Evolutionary conservation across 2,888 invertebrate genomes (phyloP).

Genomic region (Melanostoma scalare): DNA sequence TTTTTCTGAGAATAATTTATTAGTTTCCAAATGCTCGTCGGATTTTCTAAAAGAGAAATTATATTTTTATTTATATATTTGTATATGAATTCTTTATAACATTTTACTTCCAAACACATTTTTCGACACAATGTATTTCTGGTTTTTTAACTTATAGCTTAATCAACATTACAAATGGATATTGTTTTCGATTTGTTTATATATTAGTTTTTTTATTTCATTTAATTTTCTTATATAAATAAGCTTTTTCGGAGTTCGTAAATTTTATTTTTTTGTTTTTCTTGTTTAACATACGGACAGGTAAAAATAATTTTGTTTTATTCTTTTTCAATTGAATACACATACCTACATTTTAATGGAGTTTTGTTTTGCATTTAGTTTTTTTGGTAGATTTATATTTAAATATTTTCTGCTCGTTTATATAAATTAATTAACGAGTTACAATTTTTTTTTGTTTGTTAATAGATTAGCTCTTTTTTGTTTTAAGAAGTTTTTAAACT

Average conservation of each 20-base stretch:
- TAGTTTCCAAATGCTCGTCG: slow-evolving; percentile 52
- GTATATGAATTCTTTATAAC: slow-evolving; percentile 58
- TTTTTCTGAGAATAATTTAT: slow-evolving; percentile 53
- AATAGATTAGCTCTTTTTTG: slow-evolving; percentile 33
- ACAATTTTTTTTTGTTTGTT: slow-evolving; percentile 73
- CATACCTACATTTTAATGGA: slow-evolving; percentile 70
- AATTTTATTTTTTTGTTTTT: slow-evolving; percentile 25
- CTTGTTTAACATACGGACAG: slow-evolving; percentile 56
- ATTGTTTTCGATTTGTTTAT: slow-evolving; percentile 80
- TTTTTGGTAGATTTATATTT: slow-evolving; percentile 36
- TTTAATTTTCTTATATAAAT: slow-evolving; percentile 39
- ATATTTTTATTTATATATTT: slow-evolving; percentile 44
- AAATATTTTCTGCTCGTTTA: slow-evolving; percentile 41
- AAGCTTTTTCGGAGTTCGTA: slow-evolving; percentile 62
- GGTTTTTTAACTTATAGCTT: slow-evolving; percentile 50
- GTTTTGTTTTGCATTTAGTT: slow-evolving; percentile 58
- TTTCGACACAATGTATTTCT: slow-evolving; percentile 50
- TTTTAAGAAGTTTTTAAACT: slow-evolving; percentile 28
- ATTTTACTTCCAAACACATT: slow-evolving; percentile 54
- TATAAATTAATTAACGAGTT: slow-evolving; percentile 11
- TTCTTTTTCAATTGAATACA: slow-evolving; percentile 55
- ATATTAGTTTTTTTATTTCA: slow-evolving; percentile 61
- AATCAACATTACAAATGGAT: slow-evolving; percentile 64
- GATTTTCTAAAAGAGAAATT: slow-evolving; percentile 46
- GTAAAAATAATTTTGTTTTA: slow-evolving; percentile 57